A percentile compares a stretch with the other conserved stretches of the same genome.
phyloP scores from a whole-genome alignment of 1,140 invertebrate genomes.

The Heliconius hewitsoni region DNA sequence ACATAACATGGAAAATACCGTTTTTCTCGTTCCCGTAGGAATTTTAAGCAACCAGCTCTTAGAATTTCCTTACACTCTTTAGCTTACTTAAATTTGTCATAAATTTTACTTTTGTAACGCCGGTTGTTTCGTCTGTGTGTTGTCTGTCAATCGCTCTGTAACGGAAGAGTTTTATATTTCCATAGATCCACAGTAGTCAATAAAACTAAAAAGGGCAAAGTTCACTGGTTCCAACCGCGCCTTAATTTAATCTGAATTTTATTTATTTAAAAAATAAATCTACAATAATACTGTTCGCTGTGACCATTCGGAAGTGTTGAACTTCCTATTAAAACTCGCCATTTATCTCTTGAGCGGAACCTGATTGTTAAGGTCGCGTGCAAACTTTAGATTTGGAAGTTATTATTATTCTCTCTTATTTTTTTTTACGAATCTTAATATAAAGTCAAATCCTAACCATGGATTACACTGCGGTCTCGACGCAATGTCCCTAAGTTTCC shows the following conservation, averaged over 20 bases:
- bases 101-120: too few relatives aligned
- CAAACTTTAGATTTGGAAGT: constrained; percentile 2
- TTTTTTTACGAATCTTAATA: background rate
- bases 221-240: background rate
- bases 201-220: background rate
- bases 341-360: constrained; percentile 48
- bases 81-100: too few relatives aligned
- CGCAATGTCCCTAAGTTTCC: too few relatives aligned
- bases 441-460: background rate
- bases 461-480: too few relatives aligned
- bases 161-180: too few relatives aligned
- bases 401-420: background rate
- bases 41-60: too few relatives aligned
- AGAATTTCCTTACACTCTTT: too few relatives aligned
- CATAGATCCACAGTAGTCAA: background rate
- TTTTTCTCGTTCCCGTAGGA: too few relatives aligned
- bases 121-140: too few relatives aligned
- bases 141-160: too few relatives aligned
- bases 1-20: too few relatives aligned
- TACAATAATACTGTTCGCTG: constrained; percentile 21
- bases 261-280: constrained; percentile 13
- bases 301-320: constrained; percentile 46
- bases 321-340: constrained; percentile 56
- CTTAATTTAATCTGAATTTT: constrained; percentile 6
- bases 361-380: constrained; percentile 25